Evolutionary conservation across 2,113 vertebrate species (phyloP), one percentile per base, ranked within the genome.

Genomic region (Tupaia chinensis): DNA sequence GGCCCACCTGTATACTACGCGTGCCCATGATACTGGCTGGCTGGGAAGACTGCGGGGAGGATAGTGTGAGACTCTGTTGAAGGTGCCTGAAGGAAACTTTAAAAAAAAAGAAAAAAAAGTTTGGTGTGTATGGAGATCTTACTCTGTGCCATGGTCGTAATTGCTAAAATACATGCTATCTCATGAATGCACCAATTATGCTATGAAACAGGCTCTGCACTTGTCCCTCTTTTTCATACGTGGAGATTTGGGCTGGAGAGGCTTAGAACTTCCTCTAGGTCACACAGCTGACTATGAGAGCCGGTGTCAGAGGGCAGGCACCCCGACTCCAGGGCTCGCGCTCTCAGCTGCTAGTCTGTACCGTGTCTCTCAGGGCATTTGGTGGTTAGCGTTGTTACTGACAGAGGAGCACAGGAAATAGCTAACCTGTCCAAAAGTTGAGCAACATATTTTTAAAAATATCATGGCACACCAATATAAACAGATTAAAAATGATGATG

Each of bases 381-480:
- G 29, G 78, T 14, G 12, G 29, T 60, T 92, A 60, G 63, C 17
- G 3, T 63, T 74, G 66, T 88, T 90, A 73, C 32, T 53, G 19
- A 53, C 32, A 58, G 70, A 69, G 81, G 63, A 84, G 93, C 89
- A 34, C 87, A 95, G 76, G 90, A 95, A 94, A 89, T 92, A 80
- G 83, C 72, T 84, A 22, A 78, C 80, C 54, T 73, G 56, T 82
- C 56, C 70, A 27, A 79, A 80, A 83, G 17, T 86, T 93, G 89
- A 76, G 80, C 94, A 89, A 96, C 17, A 11, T 44, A 6, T 82
- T 93, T 89, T 82, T 20, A 5, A 20, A 20, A 17, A 79, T 84
- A 78, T 83, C 60, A 25, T 74, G 60, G 23, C n/a, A 22, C 16
- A 73, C 19, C 10, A 69, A 9, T n/a, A 65, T 92, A 96, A 95